Base-by-base conservation (phyloP, 2,797 vertebrate species). In the Balearica regulorum region DNA sequence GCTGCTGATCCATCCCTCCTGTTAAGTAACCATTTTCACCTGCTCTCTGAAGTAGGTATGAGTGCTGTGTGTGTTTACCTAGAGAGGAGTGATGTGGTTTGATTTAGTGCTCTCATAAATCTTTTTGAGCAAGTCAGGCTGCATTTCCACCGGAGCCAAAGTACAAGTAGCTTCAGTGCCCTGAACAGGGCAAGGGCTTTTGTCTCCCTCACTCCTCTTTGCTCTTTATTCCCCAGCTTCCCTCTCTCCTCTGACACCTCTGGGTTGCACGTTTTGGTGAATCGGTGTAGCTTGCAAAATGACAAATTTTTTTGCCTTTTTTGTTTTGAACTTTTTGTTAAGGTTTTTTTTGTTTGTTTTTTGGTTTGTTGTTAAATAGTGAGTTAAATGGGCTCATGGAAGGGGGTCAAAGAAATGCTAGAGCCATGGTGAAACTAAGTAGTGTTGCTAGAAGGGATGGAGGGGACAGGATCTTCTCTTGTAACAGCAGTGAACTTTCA, bases 51-150 rank as follows among this genome's bases (percentile, higher is more conserved):
- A 78, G 44, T 15, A 48, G 77, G 31, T 91, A 44, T 72, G 77
- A 31, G 31, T 43, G 53, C 43, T 84, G 18, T 35, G 8, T 26
- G 29, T 94, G 78, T 91, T 94, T 83, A 77, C 60, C 14, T 4
- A 54, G 25, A 65, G 65, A 61, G 29, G 49, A 71, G 49, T 33
- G 73, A 69, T 70, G n/a, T 66, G 70, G 17, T 92, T 92, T 87
- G 78, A 83, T 95, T 65, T 80, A 82, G 58, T 69, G 31, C 46
- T 68, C 29, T 88, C 58, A 14, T 21, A 82, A 84, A 83, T 83
- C 43, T 15, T 69, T 90, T 43, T 25, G 55, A 84, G 54, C 51
- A 66, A 89, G 51, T 69, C 58, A 62, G 73, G 66, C 83, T 90
- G 83, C 28, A 15, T 91, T 79, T 88, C 66, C 55, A 65, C 0